Evolutionary conservation across 2,113 vertebrate genomes (phyloP).

Genomic region (Sitta europaea): DNA sequence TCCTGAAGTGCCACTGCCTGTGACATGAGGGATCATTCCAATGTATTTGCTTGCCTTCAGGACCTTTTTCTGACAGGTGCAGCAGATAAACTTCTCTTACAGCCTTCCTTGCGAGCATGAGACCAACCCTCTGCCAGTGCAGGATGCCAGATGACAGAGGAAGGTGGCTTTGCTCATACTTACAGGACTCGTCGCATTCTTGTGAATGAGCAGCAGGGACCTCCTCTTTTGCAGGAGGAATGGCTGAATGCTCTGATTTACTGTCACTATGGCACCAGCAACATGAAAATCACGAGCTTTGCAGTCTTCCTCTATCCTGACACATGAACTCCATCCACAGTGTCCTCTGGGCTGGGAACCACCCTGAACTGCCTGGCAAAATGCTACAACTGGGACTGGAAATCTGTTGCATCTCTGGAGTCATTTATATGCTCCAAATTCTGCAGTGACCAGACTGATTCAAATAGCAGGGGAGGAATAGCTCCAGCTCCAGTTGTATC

Average conservation of each 20-base stretch:
- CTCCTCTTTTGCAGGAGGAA: not conserved
- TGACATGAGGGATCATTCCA: conserved; percentile 56
- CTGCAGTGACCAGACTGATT: not conserved
- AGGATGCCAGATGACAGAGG: not conserved
- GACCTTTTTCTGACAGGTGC: conserved; percentile 74
- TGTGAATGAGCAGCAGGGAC: not conserved
- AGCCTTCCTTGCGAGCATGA: conserved; percentile 52
- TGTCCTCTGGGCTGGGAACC: not conserved
- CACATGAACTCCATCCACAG: not conserved
- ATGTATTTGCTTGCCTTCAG: conserved; percentile 64
- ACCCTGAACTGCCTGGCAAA: not conserved
- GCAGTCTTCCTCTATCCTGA: not conserved
- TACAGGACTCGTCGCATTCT: not conserved
- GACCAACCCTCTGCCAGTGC: conserved; percentile 32
- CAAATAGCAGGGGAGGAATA: not conserved
- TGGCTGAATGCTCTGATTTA: not conserved
- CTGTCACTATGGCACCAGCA: not conserved
- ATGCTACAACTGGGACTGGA: not conserved
- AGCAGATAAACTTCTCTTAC: conserved; percentile 66
- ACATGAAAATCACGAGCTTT: not conserved
- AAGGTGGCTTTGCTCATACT: not conserved
- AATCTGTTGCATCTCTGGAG: not conserved
- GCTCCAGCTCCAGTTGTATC: not conserved
- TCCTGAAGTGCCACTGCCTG: conserved; percentile 72
- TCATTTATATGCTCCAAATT: not conserved